Percentiles rank a stretch among this genome's conserved stretches.
phyloP scores from a whole-genome alignment of 1,140 invertebrate genomes.

The Zelostemma sp. region DNA sequence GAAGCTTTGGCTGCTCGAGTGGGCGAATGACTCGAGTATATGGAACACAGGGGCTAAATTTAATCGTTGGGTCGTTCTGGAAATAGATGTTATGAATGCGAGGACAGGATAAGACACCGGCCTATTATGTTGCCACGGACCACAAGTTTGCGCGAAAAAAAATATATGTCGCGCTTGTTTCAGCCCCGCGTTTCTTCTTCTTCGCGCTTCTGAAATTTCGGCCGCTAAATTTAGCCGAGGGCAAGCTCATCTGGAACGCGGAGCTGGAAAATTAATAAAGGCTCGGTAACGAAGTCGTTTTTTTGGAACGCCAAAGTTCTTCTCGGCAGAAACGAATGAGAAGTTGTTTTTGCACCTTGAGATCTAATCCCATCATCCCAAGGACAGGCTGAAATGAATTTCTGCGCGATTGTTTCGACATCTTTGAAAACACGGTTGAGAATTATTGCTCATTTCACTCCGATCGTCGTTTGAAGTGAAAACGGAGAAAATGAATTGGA shows the following conservation, averaged over 20 bases:
- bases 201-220: background rate
- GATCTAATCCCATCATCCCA: too few relatives aligned
- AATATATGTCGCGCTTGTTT: conserved; percentile 23
- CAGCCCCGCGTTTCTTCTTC: conserved; percentile 1
- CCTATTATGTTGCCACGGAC: conserved; percentile 60
- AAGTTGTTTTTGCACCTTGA: too few relatives aligned
- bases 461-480: too few relatives aligned
- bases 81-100: conserved; percentile 72
- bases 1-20: conserved; percentile 48
- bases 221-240: background rate
- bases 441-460: background rate
- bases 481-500: background rate
- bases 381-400: too few relatives aligned
- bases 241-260: background rate
- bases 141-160: conserved; percentile 26
- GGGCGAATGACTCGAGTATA: conserved; percentile 66
- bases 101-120: conserved; percentile 69
- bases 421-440: background rate
- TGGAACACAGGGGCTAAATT: conserved; percentile 69
- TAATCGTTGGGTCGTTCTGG: conserved; percentile 68
- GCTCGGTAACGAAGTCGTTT: background rate
- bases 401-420: too few relatives aligned
- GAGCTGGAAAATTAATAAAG: conserved; percentile 1
- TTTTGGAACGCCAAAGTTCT: too few relatives aligned
- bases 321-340: background rate